These are phyloP conservation scores for Tetragnatha versicolor DNA, from an alignment of 1,140 invertebrate genomes.

Conservation along the genomic window DNA sequence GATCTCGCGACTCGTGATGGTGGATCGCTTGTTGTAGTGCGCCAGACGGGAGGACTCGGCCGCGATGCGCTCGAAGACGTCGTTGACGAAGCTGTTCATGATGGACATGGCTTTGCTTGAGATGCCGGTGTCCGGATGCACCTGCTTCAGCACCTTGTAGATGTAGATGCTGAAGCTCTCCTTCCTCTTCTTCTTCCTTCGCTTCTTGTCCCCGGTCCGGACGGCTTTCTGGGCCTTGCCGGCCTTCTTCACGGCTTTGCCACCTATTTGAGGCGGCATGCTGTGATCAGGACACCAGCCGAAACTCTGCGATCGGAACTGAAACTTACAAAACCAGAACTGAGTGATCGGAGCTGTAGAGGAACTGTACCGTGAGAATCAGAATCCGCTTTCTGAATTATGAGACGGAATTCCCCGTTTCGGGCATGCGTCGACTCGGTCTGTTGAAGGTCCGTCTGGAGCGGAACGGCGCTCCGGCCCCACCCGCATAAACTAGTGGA, in stretches of 20 bases:
- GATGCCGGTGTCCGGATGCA: conserved; percentile 67
- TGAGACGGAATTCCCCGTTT: too few relatives aligned
- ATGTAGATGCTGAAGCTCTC: conserved; percentile 58
- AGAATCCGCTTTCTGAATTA: too few relatives aligned
- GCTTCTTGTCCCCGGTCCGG: conserved; percentile 18
- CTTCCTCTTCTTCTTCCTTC: conserved; percentile 65
- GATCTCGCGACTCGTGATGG: conserved; percentile 70
- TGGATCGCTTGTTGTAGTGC: conserved; percentile 75
- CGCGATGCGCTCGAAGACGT: conserved; percentile 69
- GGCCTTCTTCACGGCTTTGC: conserved; percentile 35
- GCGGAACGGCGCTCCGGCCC: too few relatives aligned
- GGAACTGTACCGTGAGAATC: too few relatives aligned
- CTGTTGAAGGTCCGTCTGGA: too few relatives aligned
- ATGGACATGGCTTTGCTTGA: conserved; percentile 69
- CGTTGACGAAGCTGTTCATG: conserved; percentile 68
- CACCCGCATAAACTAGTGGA: too few relatives aligned
- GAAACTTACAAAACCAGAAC: too few relatives aligned
- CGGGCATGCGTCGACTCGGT: too few relatives aligned
- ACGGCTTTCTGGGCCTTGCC: conserved; percentile 21
- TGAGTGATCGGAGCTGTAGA: too few relatives aligned
- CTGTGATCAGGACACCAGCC: too few relatives aligned
- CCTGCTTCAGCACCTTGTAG: conserved; percentile 64
- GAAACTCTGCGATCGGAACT: too few relatives aligned
- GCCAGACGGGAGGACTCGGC: conserved; percentile 74
- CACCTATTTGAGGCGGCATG: conserved; percentile 20